Base-by-base conservation (phyloP, 2,113 vertebrate species). In the Prinia subflava region DNA sequence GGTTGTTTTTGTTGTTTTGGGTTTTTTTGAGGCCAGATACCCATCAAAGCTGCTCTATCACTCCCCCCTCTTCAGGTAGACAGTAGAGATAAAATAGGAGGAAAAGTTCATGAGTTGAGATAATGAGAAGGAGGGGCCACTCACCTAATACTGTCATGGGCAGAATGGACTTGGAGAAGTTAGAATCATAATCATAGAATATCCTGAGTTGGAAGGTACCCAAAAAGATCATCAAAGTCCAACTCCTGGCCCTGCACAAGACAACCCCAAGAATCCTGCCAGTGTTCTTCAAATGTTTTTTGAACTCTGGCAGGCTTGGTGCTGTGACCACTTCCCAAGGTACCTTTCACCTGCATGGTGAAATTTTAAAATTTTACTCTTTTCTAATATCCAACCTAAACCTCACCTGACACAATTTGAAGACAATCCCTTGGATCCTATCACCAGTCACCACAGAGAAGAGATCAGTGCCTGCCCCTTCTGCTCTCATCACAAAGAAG, bases 91-190 rank as follows among this genome's bases (percentile, higher is more conserved):
- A 28, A 39, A 55, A 39, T 10, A 39, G 13, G 23, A 65, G 18
- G 50, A 65, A 65, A 39, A 39, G 23, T 27, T 56, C 12, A 28
- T 28, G 7, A 64, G 11, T 6, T 74, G n/a, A 84, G 18, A 28
- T 28, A 74, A 18, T 39, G n/a, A 64, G 11, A 39, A 15, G 18
- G 28, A 74, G 23, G 33, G 9, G 9, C n/a, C 28, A 64, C 15
- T 39, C 23, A 37, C 6, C 5, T 25, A 15, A n/a, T n/a, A 64
- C 23, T 20, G 30, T 30, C 31, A 65, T 0, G 0, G 21, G n/a
- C 30, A 75, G 30, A 75, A 41, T 19, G n/a, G 30, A n/a, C 20
- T 41, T 30, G 5, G 20, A 49, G 10, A 63, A 63, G 7, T 21
- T 39, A 56, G n/a, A 74, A 47, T 33, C 16, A 15, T 12, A 64